Percentiles rank a stretch among this genome's conserved stretches.
Evolutionary conservation across 2,888 invertebrate genomes (phyloP).

Genomic region (Blastobasis lacticolella): DNA sequence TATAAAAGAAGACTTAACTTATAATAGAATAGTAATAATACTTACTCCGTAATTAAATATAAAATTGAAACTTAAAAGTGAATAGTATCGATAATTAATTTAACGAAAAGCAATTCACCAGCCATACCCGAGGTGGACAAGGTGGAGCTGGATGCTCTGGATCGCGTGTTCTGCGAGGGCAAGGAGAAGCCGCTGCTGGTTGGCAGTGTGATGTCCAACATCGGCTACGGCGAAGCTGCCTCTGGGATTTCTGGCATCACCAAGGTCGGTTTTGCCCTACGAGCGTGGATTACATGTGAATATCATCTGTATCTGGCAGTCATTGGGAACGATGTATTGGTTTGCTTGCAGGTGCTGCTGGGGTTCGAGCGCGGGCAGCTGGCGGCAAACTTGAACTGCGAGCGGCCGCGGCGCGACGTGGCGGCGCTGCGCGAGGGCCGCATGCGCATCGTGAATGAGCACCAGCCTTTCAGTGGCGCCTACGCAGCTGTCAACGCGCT

Average conservation of each 20-base stretch:
- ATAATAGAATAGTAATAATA: background rate
- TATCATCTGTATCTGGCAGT: background rate
- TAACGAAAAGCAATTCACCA: conserved; percentile 11
- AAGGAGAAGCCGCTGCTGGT: conserved; percentile 74
- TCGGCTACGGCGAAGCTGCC: conserved; percentile 58
- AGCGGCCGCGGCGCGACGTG: conserved; percentile 68
- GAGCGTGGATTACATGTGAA: background rate
- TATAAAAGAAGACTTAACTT: background rate
- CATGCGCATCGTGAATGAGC: conserved; percentile 73
- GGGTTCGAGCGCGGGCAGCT: conserved; percentile 79
- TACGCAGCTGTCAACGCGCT: conserved; percentile 46
- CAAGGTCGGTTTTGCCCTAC: conserved; percentile 52
- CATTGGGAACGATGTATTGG: background rate
- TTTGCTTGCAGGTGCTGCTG: conserved; percentile 54
- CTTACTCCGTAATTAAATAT: background rate
- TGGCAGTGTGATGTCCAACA: conserved; percentile 65
- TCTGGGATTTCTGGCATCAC: conserved; percentile 71
- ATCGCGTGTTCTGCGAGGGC: conserved; percentile 69
- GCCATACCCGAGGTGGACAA: conserved; percentile 76
- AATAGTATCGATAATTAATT: background rate
- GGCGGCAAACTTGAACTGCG: conserved; percentile 83
- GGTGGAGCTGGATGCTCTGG: conserved; percentile 77
- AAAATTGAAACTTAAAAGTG: background rate
- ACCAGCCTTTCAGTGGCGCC: conserved; percentile 69
- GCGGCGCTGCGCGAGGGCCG: conserved; percentile 66